Percentiles rank a stretch among this genome's conserved stretches.
phyloP scores from a whole-genome alignment of 2,888 invertebrate genomes.

The Lottia scabra region DNA sequence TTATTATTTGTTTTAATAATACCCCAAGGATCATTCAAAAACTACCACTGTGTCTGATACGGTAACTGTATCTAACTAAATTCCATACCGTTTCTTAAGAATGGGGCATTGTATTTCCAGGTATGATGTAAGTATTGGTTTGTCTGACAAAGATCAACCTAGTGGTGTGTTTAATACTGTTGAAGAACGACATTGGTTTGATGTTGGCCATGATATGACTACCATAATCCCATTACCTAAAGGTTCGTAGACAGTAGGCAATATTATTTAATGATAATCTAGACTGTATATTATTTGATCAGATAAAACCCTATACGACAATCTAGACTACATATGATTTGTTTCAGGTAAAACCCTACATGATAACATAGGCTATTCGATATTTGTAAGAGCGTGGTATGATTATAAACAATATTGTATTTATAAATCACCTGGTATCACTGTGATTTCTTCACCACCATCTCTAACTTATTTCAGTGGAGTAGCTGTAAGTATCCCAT shows the following conservation, averaged over 20 bases:
- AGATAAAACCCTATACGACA: too few relatives aligned
- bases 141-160: slow-evolving; percentile 12
- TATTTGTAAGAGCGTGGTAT: slow-evolving; percentile 33
- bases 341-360: slow-evolving; percentile 5
- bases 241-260: too few relatives aligned
- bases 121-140: slow-evolving; percentile 45
- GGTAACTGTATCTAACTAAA: too few relatives aligned
- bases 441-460: too few relatives aligned
- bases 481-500: too few relatives aligned
- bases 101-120: too few relatives aligned
- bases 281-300: too few relatives aligned
- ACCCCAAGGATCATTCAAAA: too few relatives aligned
- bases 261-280: too few relatives aligned
- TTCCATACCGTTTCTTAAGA: too few relatives aligned
- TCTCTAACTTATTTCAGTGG: too few relatives aligned
- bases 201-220: slow-evolving; percentile 28
- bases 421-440: slow-evolving; percentile 23
- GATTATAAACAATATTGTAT: slow-evolving; percentile 17
- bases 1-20: background rate
- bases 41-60: too few relatives aligned
- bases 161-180: slow-evolving; percentile 25
- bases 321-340: background rate
- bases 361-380: slow-evolving; percentile 19
- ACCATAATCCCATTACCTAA: slow-evolving; percentile 5
- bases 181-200: slow-evolving; percentile 24